phyloP scores from a whole-genome alignment of 2,113 vertebrate genomes.

The Cynopterus brachyotis region DNA sequence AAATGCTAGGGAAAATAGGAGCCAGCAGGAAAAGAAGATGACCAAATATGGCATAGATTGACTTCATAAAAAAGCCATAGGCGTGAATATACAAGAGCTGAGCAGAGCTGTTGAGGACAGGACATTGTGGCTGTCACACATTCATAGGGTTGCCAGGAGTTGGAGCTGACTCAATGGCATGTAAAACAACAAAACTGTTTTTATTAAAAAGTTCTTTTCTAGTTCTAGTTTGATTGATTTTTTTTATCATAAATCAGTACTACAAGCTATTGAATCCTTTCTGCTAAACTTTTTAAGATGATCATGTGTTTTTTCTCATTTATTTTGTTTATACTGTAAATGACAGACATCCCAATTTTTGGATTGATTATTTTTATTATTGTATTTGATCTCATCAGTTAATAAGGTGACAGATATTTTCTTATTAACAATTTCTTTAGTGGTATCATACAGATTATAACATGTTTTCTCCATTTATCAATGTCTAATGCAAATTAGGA shows the following conservation, averaged over 20 bases:
- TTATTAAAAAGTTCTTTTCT: background rate
- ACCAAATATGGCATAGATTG: background rate
- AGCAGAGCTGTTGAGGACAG: background rate
- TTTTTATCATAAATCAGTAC: background rate
- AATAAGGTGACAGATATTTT: background rate
- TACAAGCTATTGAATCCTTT: background rate
- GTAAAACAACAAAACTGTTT: background rate
- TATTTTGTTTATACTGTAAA: background rate
- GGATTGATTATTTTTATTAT: background rate
- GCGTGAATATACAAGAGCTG: background rate
- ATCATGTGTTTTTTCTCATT: background rate
- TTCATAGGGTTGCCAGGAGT: background rate
- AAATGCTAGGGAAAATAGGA: background rate
- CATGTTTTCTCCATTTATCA: background rate
- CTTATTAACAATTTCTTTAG: background rate
- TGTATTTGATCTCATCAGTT: background rate
- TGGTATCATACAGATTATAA: background rate
- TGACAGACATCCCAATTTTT: background rate
- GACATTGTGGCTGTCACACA: background rate
- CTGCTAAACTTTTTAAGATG: background rate
- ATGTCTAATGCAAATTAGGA: background rate
- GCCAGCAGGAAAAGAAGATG: background rate
- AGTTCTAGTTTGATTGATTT: background rate
- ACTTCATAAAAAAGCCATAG: background rate
- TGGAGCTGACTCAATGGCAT: accelerated